Conservation (phyloP, 2,797 vertebrate genomes). For the Selene dorsalis region DNA sequence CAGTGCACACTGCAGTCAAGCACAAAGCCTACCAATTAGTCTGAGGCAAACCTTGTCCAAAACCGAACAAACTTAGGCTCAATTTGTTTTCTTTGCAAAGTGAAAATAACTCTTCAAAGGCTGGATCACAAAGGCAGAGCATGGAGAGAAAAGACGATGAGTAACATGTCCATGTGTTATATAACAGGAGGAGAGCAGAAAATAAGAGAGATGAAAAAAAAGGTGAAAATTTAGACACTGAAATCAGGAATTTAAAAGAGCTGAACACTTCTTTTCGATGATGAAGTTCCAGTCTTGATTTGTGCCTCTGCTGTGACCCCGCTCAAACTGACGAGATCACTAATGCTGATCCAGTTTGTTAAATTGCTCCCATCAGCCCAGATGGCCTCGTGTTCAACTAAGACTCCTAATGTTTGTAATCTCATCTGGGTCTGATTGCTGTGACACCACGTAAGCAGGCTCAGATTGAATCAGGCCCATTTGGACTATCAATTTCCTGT, state of each 20-base stretch:
- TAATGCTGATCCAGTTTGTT: constrained; percentile 54
- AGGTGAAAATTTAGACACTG: not conserved
- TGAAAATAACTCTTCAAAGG: constrained; percentile 68
- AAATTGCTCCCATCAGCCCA: constrained; percentile 53
- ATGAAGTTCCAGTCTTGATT: constrained; percentile 9
- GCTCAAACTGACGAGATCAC: constrained; percentile 40
- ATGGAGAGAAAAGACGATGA: constrained; percentile 50
- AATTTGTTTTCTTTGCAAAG: constrained; percentile 61
- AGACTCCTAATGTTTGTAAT: constrained; percentile 68
- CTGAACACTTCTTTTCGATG: not conserved
- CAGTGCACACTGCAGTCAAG: constrained; percentile 27
- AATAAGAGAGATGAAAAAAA: not conserved
- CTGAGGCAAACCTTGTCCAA: constrained; percentile 52
- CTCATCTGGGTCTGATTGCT: constrained; percentile 69
- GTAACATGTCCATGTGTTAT: constrained; percentile 21
- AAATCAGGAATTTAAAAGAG: not conserved
- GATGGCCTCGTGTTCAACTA: constrained; percentile 60
- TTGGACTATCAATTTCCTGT: constrained; percentile 72
- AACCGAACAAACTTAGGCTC: constrained; percentile 62
- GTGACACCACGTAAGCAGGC: constrained; percentile 61
- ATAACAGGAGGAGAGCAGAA: constrained; percentile 4
- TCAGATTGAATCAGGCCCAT: constrained; percentile 72
- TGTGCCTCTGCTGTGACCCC: constrained; percentile 44
- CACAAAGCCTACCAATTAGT: constrained; percentile 50
- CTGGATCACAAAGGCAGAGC: constrained; percentile 37